These are phyloP conservation scores for Pseudanteris insignis DNA, from an alignment of 2,888 invertebrate genomes.

Conservation along the genomic window DNA sequence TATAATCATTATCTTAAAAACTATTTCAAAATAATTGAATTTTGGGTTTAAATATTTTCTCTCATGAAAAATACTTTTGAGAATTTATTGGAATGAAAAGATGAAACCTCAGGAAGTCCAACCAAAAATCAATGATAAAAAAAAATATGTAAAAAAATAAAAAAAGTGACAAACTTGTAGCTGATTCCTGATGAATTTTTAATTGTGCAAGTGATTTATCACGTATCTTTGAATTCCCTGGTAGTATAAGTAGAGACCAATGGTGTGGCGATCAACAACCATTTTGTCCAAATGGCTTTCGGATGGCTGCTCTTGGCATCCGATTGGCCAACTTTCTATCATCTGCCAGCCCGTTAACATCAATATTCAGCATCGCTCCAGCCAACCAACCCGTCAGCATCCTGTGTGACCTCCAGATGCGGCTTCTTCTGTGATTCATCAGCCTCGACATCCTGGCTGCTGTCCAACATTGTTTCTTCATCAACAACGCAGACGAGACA, in stretches of 20 bases:
- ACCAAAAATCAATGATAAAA: constrained; percentile 4
- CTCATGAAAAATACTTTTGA: constrained; percentile 4
- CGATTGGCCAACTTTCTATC: constrained; percentile 65
- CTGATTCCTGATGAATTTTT: constrained; percentile 29
- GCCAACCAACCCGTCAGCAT: background rate
- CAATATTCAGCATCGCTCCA: constrained; percentile 21
- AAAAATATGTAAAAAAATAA: constrained; percentile 16
- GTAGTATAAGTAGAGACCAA: constrained; percentile 67
- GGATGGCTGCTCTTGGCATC: constrained; percentile 64
- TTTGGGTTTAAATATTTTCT: background rate
- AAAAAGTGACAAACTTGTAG: constrained; percentile 25
- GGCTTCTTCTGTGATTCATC: too few relatives aligned
- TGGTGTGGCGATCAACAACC: constrained; percentile 63
- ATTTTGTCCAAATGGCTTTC: constrained; percentile 66
- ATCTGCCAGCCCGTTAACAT: constrained; percentile 52
- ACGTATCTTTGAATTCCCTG: constrained; percentile 66
- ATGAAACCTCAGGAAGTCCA: constrained; percentile 26
- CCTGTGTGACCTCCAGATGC: constrained; percentile 1
- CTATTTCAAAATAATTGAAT: background rate
- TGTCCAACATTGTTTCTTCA: too few relatives aligned
- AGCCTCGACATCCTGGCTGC: too few relatives aligned
- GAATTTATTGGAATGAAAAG: constrained; percentile 26
- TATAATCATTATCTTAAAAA: background rate
- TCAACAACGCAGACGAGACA: background rate
- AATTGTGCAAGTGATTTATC: constrained; percentile 52